These are phyloP conservation scores for Ictidomys tridecemlineatus DNA, from an alignment of 2,113 vertebrate species.

Conservation along the genomic window DNA sequence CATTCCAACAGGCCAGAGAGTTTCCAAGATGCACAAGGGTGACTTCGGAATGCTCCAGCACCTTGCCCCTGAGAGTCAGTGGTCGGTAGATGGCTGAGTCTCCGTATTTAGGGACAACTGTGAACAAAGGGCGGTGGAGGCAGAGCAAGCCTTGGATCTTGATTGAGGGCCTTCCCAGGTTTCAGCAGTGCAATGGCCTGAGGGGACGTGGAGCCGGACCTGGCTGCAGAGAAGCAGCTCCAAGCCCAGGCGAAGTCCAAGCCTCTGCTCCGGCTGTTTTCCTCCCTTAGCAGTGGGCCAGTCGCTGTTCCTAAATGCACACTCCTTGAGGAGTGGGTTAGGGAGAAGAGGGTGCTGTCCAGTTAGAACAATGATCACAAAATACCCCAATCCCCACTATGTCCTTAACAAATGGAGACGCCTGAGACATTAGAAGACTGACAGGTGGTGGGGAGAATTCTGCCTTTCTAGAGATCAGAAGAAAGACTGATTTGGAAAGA, in stretches of 20 bases:
- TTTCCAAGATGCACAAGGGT: fast-evolving
- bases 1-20: background rate
- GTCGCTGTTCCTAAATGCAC: background rate
- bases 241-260: too few relatives aligned
- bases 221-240: too few relatives aligned
- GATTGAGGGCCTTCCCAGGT: background rate
- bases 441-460: background rate
- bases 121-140: background rate
- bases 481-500: background rate
- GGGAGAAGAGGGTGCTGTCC: background rate
- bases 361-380: background rate
- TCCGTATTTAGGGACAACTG: background rate
- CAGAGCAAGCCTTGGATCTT: background rate
- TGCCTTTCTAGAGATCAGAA: background rate
- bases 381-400: background rate
- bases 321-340: background rate
- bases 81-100: background rate
- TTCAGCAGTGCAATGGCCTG: background rate
- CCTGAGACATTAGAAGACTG: background rate
- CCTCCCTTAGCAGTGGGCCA: background rate
- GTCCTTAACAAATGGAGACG: background rate
- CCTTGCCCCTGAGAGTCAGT: background rate
- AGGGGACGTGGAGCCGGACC: fast-evolving
- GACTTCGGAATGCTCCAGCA: fast-evolving
- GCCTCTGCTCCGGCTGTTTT: too few relatives aligned